phyloP scores from a whole-genome alignment of 2,113 vertebrate species.

The human (Homo sapiens) region DNA sequence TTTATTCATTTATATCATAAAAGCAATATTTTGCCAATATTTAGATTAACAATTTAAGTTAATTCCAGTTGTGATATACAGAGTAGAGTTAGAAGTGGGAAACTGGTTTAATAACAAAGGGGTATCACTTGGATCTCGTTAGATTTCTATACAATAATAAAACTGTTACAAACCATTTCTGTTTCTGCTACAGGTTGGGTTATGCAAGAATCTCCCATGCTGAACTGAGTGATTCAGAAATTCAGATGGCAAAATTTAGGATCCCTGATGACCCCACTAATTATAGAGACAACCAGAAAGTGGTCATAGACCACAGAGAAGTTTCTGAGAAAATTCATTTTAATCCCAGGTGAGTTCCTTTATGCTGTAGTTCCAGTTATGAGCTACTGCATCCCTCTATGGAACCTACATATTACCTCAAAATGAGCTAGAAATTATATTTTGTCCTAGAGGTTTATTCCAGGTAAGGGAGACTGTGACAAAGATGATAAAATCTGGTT shows the following conservation, averaged over 20 bases:
- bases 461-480: background rate
- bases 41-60: conserved; percentile 16
- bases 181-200: conserved; percentile 77
- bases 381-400: background rate
- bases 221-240: conserved; percentile 86
- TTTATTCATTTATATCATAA: conserved; percentile 21
- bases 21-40: conserved; percentile 31
- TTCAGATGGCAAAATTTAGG: conserved; percentile 86
- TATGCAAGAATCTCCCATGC: conserved; percentile 87
- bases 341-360: conserved; percentile 82
- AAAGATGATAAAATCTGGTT: background rate
- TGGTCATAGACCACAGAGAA: conserved; percentile 78
- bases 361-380: background rate
- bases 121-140: background rate
- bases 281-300: conserved; percentile 82
- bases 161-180: conserved; percentile 47
- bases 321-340: conserved; percentile 82
- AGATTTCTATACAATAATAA: background rate
- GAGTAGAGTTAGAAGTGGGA: conserved; percentile 10
- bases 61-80: background rate
- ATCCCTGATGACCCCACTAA: conserved; percentile 80
- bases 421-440: background rate
- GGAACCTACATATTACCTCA: background rate
- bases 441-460: background rate
- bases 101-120: background rate